Percentiles rank a stretch among this genome's conserved stretches.
phyloP scores from a whole-genome alignment of 2,888 invertebrate genomes.

The Apotomis turbidana region DNA sequence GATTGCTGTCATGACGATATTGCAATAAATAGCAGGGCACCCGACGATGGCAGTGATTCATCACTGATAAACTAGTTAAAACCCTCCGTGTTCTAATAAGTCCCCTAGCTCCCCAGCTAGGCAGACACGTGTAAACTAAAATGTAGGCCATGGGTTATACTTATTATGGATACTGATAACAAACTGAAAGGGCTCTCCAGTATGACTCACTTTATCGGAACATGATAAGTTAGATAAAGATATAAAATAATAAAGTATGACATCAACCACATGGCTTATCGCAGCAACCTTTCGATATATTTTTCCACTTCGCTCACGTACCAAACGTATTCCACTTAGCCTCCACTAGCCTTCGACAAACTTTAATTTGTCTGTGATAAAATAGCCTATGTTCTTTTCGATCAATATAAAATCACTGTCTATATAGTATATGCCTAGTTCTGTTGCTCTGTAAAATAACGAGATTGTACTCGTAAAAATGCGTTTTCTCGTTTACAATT shows the following conservation, averaged over 20 bases:
- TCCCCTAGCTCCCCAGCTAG: slow-evolving; percentile 3
- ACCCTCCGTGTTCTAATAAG: background rate
- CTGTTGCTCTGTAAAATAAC: no score
- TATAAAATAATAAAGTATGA: slow-evolving; percentile 38
- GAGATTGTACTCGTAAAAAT: no score
- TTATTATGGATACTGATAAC: slow-evolving; percentile 21
- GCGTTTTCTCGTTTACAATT: no score
- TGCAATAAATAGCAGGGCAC: background rate
- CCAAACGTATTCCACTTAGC: background rate
- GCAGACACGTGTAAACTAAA: slow-evolving; percentile 16
- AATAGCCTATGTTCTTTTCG: background rate
- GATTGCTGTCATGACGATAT: background rate
- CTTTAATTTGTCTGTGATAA: background rate
- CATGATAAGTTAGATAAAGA: slow-evolving; percentile 20
- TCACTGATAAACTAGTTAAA: background rate
- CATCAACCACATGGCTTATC: slow-evolving; percentile 18
- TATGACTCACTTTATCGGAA: slow-evolving; percentile 31
- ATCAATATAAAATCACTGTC: no score
- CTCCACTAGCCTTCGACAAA: background rate
- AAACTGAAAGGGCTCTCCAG: slow-evolving; percentile 19
- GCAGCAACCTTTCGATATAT: slow-evolving; percentile 1
- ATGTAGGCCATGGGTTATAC: slow-evolving; percentile 26
- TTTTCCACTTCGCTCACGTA: background rate
- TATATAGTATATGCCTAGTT: no score
- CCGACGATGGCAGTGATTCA: background rate